These are phyloP conservation scores for Drosophila yakuba DNA, from an alignment of 1,140 invertebrate species.

Conservation along the genomic window DNA sequence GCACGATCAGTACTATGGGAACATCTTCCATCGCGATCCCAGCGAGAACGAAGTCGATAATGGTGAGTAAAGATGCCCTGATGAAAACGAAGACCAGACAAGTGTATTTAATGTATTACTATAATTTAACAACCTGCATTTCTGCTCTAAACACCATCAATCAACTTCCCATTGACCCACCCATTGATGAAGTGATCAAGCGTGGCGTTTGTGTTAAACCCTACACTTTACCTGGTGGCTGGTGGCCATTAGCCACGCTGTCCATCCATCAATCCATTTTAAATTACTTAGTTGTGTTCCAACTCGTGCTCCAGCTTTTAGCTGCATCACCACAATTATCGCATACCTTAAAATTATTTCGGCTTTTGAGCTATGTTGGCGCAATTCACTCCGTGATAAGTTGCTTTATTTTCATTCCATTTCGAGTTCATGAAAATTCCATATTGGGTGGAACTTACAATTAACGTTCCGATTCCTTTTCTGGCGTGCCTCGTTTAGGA, in stretches of 20 bases:
- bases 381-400: constrained; percentile 15
- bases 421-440: constrained; percentile 28
- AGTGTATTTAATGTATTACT: no score
- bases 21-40: constrained; percentile 80
- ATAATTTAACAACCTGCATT: background rate
- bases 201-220: constrained; percentile 14
- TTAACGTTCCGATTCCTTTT: constrained; percentile 13
- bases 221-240: constrained; percentile 22
- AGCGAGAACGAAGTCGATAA: constrained; percentile 81
- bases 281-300: constrained; percentile 31
- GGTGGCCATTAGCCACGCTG: constrained; percentile 23
- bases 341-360: constrained; percentile 28
- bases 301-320: constrained; percentile 18
- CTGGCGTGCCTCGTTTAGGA: background rate
- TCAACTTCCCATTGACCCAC: constrained; percentile 14
- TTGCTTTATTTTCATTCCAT: constrained; percentile 17
- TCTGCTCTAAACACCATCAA: constrained; percentile 19
- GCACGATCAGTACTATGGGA: constrained; percentile 85
- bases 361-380: background rate
- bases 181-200: constrained; percentile 24
- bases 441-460: background rate
- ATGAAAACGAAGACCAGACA: background rate
- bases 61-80: constrained; percentile 52
- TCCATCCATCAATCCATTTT: constrained; percentile 43
- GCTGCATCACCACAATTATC: constrained; percentile 21